These are phyloP conservation scores for Sebastes paucispinis DNA, from an alignment of 2,797 vertebrate species.

Conservation along the genomic window DNA sequence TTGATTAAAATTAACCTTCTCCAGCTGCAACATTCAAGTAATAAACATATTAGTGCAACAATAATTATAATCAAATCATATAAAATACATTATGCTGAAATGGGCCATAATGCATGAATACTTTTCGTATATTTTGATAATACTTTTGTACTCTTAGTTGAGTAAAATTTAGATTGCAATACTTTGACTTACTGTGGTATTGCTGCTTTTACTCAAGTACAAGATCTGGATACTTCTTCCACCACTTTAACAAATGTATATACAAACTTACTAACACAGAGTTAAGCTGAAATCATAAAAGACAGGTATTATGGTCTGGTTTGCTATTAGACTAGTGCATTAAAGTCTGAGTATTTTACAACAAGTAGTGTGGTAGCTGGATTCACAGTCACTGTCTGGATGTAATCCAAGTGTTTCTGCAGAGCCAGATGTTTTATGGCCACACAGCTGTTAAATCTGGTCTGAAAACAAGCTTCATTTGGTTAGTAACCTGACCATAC, in stretches of 20 bases:
- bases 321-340: background rate
- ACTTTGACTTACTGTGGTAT: background rate
- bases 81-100: background rate
- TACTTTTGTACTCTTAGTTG: background rate
- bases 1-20: background rate
- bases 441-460: conserved; percentile 40
- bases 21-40: background rate
- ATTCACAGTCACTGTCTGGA: conserved; percentile 37
- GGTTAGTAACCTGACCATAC: background rate
- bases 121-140: too few species aligned
- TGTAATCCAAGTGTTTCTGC: conserved; percentile 32
- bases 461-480: conserved; percentile 29
- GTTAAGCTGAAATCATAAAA: background rate
- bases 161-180: background rate
- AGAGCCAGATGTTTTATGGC: conserved; percentile 59
- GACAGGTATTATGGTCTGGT: background rate
- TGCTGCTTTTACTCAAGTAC: too few species aligned
- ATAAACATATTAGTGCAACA: background rate
- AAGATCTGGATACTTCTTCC: too few species aligned
- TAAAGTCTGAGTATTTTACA: background rate
- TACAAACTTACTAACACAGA: background rate
- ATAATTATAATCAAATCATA: background rate
- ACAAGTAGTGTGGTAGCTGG: background rate
- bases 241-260: background rate
- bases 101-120: background rate